Conservation (phyloP, 2,888 invertebrate genomes). For the Lycophotia porphyrea region DNA sequence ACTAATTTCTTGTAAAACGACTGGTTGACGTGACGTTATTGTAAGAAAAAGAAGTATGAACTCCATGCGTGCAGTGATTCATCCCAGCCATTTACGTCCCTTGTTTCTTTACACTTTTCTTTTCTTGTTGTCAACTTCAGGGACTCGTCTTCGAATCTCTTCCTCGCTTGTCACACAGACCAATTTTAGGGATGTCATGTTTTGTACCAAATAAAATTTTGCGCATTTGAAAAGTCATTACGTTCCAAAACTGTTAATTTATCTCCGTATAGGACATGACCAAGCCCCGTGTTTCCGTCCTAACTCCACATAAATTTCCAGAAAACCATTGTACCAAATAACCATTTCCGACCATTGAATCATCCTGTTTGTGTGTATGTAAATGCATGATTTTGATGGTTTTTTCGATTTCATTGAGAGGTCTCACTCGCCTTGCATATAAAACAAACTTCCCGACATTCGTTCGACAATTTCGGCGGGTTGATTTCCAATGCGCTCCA, state of each 20-base stretch:
- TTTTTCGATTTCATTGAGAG: slow-evolving; percentile 78
- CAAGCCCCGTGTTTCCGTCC: slow-evolving; percentile 70
- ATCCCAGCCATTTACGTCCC: slow-evolving; percentile 8
- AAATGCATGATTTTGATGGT: slow-evolving; percentile 69
- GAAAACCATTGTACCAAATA: slow-evolving; percentile 82
- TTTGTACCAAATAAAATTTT: slow-evolving; percentile 20
- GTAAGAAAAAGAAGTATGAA: slow-evolving; percentile 19
- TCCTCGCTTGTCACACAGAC: slow-evolving; percentile 11
- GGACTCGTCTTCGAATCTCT: slow-evolving; percentile 14
- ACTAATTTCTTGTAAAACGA: not conserved
- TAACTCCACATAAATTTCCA: slow-evolving; percentile 74
- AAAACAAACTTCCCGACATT: slow-evolving; percentile 68
- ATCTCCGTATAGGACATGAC: slow-evolving; percentile 65
- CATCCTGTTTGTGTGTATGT: slow-evolving; percentile 75
- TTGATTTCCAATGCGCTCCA: slow-evolving; percentile 54
- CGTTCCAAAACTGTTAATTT: slow-evolving; percentile 45
- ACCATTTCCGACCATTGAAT: slow-evolving; percentile 86
- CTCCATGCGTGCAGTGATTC: slow-evolving; percentile 18
- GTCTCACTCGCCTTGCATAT: slow-evolving; percentile 72
- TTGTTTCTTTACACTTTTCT: slow-evolving; percentile 4
- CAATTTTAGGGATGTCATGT: slow-evolving; percentile 13
- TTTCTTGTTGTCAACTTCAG: slow-evolving; percentile 22
- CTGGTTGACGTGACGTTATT: not conserved
- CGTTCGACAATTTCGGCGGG: slow-evolving; percentile 48
- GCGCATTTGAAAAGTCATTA: slow-evolving; percentile 29